Conservation (phyloP, 2,113 vertebrate species). For the Dicrurus megarhynchus region DNA sequence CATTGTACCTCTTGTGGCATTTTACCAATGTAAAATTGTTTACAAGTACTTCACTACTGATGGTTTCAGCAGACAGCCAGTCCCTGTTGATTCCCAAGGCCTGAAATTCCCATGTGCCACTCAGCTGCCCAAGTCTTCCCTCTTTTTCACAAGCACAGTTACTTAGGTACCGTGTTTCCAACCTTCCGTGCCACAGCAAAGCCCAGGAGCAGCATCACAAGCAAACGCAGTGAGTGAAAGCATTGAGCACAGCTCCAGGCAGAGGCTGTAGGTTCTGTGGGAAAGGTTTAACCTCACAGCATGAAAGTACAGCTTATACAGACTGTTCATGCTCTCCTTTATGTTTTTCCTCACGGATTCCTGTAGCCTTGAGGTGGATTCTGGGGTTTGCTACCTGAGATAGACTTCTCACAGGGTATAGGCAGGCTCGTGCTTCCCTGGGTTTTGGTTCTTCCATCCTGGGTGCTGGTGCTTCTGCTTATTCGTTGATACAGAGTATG, state of each 20-base stretch:
- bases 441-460: neutral
- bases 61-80: neutral
- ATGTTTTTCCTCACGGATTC: neutral
- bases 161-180: neutral
- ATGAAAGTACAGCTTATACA: accelerated
- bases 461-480: neutral
- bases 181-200: neutral
- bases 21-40: too few relatives aligned
- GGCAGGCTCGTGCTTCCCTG: neutral
- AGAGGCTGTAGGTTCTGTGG: neutral
- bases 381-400: neutral
- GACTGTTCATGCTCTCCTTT: neutral
- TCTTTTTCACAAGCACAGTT: neutral
- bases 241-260: neutral
- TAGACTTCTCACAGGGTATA: neutral
- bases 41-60: neutral
- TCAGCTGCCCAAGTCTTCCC: neutral
- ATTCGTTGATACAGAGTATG: neutral
- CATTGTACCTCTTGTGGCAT: neutral
- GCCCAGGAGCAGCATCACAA: neutral
- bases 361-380: neutral
- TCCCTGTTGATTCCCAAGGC: neutral
- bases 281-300: neutral
- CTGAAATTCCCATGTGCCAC: neutral
- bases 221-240: neutral